Evolutionary conservation across 1,140 invertebrate species (phyloP), one percentile per base, ranked within the genome.

Genomic region (Papilio polyxenes): DNA sequence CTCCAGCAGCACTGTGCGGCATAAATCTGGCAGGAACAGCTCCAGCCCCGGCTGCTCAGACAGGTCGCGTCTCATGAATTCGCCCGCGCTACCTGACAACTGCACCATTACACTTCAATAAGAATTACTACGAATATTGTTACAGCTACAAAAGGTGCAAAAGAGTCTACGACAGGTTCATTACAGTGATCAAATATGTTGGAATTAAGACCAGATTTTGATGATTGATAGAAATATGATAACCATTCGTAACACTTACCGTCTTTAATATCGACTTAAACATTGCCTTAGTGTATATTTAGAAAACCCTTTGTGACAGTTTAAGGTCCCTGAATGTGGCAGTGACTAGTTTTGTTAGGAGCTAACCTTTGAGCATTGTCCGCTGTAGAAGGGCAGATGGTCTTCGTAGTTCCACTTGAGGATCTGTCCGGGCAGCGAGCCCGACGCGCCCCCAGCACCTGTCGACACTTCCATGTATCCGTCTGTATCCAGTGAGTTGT

Each of bases 381-480:
- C 96, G 1, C 94, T 93, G 85, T 96, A 97, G 89, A 92, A 97
- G 0, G 92, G 93, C 0, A 96, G 96, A 4, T 95, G 92, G 20
- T 96, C 95, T 31, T 93, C 90, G 82, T 96, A 95, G 85, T 98
- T 97, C 97, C 97, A 98, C 3, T 94, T 90, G 56, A 95, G 92
- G 48, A 97, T 93, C 15, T 96, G 94, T 0, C 97, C 97, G 65
- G 97, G 94, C 10, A 96, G 92, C 0, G 86, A 84, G 0, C 97
- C 95, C n/a, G 4, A n/a, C 7, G 56, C 56, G 44, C 96, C 94
- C 48, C 94, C 89, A 0, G 88, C 93, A 0, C 97, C 97, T 0
- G 97, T 97, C 40, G 95, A 96, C 90, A 98, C 96, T 85, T 97
- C 97, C 85, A 96, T 96, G 51, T 96, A 94, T 0, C 97, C 97